Evolutionary conservation across 2,888 invertebrate genomes (phyloP), one percentile per base, ranked within the genome.

Genomic region (Drosophila peninsularis): DNA sequence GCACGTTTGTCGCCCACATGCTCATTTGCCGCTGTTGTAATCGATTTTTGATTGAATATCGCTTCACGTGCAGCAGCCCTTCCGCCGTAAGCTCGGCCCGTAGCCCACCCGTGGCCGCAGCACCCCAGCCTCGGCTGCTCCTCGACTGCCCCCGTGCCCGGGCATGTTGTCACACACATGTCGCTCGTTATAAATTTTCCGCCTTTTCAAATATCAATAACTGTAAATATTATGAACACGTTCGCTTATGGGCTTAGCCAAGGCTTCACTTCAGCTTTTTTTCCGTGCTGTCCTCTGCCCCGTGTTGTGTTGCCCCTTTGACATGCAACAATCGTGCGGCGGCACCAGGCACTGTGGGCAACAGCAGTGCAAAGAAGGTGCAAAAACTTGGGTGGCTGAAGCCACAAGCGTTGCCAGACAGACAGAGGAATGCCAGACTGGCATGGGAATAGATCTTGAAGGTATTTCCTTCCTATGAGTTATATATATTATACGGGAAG

Each of bases 1-100:
- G 27, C 36, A 55, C 76, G 76, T 75, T 70, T 53, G 27, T 54
- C 34, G 36, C 34, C 56, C 72, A 62, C 61, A 66, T 66, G 62
- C 71, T 58, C 73, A 65, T 65, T 73, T 53, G 30, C 61, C 57
- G 65, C 42, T 62, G 52, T 60, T 65, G 90, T 92, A 91, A 91
- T 91, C 91, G 91, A 91, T 92, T 91, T 92, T 92, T 92, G 91
- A 91, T 91, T 92, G 92, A 91, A 91, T 91, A 91, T 91, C 86
- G 87, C 79, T 79, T 68, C 82, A 67, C 81, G 78, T 64, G 72
- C 75, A 47, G 62, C 80, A 69, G 36, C 78, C 77, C 74, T 71
- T 68, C 85, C 56, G 45, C 54, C 21, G 32, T 56, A 37, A 34
- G 39, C 27, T 4, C 27, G 10, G 13, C 11, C 60, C 54, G 39